phyloP scores from a whole-genome alignment of 2,113 vertebrate genomes.

The Lipophrys pholis region DNA sequence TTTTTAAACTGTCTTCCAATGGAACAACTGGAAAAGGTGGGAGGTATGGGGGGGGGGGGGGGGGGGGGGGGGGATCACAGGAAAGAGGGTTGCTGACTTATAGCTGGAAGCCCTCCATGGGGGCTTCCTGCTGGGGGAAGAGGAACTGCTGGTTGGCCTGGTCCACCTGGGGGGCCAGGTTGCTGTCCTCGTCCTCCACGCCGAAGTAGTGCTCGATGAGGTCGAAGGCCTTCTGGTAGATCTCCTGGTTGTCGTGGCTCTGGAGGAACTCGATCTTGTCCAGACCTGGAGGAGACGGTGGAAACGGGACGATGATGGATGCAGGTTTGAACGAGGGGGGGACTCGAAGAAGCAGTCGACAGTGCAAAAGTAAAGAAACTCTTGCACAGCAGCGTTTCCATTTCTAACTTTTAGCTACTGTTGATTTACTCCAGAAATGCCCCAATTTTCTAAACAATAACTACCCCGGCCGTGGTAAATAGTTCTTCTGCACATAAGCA shows the following conservation, averaged over 20 bases:
- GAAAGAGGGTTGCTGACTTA: slow-evolving; percentile 75
- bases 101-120: slow-evolving; percentile 99
- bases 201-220: slow-evolving; percentile 98
- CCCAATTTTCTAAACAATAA: too few relatives aligned
- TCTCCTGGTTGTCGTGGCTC: slow-evolving; percentile 99
- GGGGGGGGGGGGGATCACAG: slow-evolving; percentile 7
- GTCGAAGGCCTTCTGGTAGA: slow-evolving; percentile 99
- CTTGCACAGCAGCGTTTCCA: too few relatives aligned
- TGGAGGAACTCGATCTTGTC: slow-evolving; percentile 99
- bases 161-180: slow-evolving; percentile 92
- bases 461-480: too few relatives aligned
- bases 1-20: slow-evolving; percentile 32
- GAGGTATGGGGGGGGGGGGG: slow-evolving; percentile 23
- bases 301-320: not conserved
- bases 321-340: too few relatives aligned
- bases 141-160: slow-evolving; percentile 97
- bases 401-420: too few relatives aligned
- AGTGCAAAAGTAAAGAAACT: too few relatives aligned
- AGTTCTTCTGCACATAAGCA: too few relatives aligned
- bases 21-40: not conserved
- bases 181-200: slow-evolving; percentile 91
- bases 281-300: slow-evolving; percentile 82
- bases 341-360: too few relatives aligned
- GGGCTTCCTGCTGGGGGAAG: slow-evolving; percentile 95
- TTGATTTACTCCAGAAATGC: too few relatives aligned